phyloP scores from a whole-genome alignment of 2,113 vertebrate genomes.

The Centropus unirufus region DNA sequence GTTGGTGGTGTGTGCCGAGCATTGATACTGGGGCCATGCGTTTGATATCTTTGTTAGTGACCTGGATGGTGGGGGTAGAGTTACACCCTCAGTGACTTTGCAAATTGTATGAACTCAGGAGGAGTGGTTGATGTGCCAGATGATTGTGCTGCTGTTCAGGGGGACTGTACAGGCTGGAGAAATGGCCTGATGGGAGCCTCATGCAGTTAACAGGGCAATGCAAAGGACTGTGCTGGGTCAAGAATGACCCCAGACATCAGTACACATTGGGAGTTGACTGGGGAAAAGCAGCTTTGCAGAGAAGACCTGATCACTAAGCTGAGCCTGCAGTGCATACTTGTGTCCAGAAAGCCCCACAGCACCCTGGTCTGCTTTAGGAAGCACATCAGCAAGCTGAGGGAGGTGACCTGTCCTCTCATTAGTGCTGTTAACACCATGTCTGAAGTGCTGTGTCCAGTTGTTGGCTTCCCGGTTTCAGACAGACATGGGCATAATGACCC shows the following conservation, averaged over 20 bases:
- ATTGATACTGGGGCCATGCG: rapidly evolving
- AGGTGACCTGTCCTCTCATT: neutral
- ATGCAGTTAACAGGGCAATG: neutral
- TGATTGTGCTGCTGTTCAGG: neutral
- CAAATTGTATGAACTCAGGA: neutral
- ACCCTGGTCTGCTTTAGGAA: neutral
- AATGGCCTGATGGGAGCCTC: neutral
- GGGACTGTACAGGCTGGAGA: neutral
- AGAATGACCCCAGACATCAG: neutral
- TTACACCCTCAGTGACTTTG: neutral
- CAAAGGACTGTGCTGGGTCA: neutral
- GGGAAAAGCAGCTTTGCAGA: neutral
- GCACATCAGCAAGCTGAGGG: neutral
- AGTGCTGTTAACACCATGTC: neutral
- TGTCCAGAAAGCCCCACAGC: neutral
- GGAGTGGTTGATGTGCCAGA: neutral
- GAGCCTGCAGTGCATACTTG: neutral
- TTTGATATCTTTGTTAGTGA: neutral
- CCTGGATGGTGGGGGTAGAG: neutral
- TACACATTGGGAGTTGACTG: rapidly evolving
- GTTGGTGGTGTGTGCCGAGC: neutral
- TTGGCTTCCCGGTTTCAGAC: neutral
- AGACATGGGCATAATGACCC: neutral
- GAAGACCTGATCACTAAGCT: neutral
- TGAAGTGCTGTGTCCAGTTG: neutral